phyloP scores from a whole-genome alignment of 1,140 invertebrate genomes.

The Cydia fagiglandana region DNA sequence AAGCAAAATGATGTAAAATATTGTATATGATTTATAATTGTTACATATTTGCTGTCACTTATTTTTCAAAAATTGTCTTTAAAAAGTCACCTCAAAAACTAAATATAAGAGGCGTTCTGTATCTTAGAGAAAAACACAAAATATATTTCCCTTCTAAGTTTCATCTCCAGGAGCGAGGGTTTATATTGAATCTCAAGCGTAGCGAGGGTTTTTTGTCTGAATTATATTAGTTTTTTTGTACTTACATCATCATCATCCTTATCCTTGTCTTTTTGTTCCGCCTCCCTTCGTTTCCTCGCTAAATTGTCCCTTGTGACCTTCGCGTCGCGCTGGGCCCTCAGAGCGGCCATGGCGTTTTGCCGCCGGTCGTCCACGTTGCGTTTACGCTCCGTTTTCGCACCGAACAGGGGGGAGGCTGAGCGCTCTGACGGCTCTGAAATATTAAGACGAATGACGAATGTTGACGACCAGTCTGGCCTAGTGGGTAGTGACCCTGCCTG shows the following conservation, averaged over 20 bases:
- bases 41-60: too few relatives aligned
- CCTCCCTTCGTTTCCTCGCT: slow-evolving; percentile 46
- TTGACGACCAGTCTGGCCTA: too few relatives aligned
- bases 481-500: too few relatives aligned
- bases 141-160: too few relatives aligned
- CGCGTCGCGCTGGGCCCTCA: slow-evolving; percentile 93
- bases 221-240: too few relatives aligned
- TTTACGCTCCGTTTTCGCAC: slow-evolving; percentile 88
- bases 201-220: neutral
- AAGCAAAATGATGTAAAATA: too few relatives aligned
- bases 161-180: neutral
- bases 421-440: slow-evolving; percentile 48
- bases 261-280: slow-evolving; percentile 55
- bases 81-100: too few relatives aligned
- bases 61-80: too few relatives aligned
- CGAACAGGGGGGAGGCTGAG: slow-evolving; percentile 58
- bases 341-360: slow-evolving; percentile 93
- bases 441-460: too few relatives aligned
- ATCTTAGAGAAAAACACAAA: too few relatives aligned
- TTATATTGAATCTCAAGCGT: neutral
- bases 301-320: slow-evolving; percentile 80
- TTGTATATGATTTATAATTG: too few relatives aligned
- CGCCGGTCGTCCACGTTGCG: slow-evolving; percentile 95
- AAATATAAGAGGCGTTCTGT: too few relatives aligned
- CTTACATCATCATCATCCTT: slow-evolving; percentile 54